These are phyloP conservation scores for Glareola pratincola DNA, from an alignment of 2,113 vertebrate genomes.

Conservation along the genomic window DNA sequence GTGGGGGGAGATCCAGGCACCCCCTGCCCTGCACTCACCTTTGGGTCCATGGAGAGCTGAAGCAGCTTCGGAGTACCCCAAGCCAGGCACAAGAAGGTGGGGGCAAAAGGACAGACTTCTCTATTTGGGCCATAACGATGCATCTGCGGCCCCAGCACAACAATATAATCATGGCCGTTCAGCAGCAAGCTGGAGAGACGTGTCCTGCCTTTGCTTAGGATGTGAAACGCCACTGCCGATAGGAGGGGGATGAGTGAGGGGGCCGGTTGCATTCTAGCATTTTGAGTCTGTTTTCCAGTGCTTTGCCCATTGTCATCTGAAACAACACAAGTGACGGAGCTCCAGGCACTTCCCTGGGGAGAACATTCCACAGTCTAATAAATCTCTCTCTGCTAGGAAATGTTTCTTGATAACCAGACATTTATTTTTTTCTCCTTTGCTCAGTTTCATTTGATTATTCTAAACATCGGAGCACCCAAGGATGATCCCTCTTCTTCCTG, in stretches of 20 bases:
- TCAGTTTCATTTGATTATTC: conserved; percentile 1
- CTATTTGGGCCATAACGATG: neutral
- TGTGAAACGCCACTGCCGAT: neutral
- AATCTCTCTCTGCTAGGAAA: conserved; percentile 47
- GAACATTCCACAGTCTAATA: conserved; percentile 42
- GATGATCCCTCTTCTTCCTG: neutral
- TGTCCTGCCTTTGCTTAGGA: neutral
- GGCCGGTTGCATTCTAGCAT: neutral
- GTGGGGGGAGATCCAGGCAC: neutral
- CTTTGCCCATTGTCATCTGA: conserved; percentile 23
- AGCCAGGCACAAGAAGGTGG: neutral
- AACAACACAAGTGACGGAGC: neutral
- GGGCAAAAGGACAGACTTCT: neutral
- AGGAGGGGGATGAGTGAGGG: neutral
- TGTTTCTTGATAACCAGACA: conserved; percentile 38
- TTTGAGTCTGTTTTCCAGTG: neutral
- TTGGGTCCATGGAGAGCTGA: neutral
- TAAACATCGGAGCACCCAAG: conserved; percentile 10
- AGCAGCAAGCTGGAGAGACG: neutral
- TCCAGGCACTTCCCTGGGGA: conserved; percentile 36
- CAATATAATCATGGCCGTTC: neutral
- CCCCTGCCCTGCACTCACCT: neutral
- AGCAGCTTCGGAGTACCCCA: neutral
- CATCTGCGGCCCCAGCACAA: neutral
- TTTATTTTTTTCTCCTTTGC: neutral